Conservation (phyloP, 1,140 invertebrate species). For the Chelonus insularis region DNA sequence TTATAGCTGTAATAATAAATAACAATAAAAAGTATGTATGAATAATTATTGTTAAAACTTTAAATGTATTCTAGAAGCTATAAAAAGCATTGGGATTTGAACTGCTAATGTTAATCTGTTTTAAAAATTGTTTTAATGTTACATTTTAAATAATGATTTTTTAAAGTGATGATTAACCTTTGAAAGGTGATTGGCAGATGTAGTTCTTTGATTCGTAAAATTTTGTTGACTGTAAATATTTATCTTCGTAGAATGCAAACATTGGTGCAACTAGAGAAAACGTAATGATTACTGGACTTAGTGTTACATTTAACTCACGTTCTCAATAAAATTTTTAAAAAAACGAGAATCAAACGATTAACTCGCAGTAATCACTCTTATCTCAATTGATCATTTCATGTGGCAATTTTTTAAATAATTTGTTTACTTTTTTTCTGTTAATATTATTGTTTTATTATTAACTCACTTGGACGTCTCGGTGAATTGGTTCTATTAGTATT, state of each 20-base stretch:
- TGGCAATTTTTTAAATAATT: not conserved
- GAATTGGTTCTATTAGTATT: conserved; percentile 59
- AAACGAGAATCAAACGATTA: not conserved
- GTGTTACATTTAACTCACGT: conserved; percentile 4
- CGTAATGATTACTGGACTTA: conserved; percentile 35
- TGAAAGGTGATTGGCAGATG: conserved; percentile 46
- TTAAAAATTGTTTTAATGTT: too few relatives aligned
- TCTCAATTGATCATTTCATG: not conserved
- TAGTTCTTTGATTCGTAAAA: conserved; percentile 51
- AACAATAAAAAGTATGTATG: too few relatives aligned
- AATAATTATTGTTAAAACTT: too few relatives aligned
- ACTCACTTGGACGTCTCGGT: conserved; percentile 67
- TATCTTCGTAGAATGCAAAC: conserved; percentile 53
- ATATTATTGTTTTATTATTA: not conserved
- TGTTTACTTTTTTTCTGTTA: not conserved
- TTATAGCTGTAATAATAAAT: too few relatives aligned
- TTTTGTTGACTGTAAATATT: conserved; percentile 49
- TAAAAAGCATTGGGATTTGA: too few relatives aligned
- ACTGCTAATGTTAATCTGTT: too few relatives aligned
- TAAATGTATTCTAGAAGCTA: too few relatives aligned
- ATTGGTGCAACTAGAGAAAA: conserved; percentile 51
- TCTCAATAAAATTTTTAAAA: not conserved
- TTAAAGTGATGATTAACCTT: conserved; percentile 38
- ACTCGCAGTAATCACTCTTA: conserved; percentile 1
- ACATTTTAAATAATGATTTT: too few relatives aligned